phyloP scores from a whole-genome alignment of 2,113 vertebrate species.

The Opisthocomus hoazin region DNA sequence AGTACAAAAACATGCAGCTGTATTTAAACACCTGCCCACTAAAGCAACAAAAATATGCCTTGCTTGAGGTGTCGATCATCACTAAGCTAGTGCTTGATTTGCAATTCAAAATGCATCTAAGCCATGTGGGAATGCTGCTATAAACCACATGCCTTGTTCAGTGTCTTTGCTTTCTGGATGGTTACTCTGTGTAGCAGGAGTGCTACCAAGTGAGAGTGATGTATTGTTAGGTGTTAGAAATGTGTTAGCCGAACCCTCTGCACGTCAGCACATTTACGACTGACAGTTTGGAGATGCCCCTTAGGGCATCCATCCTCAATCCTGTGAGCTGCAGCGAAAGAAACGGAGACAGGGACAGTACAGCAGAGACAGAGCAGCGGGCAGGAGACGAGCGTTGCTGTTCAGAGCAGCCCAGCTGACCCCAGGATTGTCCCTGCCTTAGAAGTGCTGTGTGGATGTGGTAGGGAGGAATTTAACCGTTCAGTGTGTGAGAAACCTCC shows the following conservation, averaged over 20 bases:
- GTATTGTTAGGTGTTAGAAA: not conserved
- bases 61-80: not conserved
- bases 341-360: not conserved
- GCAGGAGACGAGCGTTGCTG: not conserved
- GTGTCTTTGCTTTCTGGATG: not conserved
- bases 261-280: not conserved
- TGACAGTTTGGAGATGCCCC: not conserved
- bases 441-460: accelerated
- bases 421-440: not conserved
- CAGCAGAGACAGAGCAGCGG: not conserved
- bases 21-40: slow-evolving; percentile 24
- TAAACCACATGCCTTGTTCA: not conserved
- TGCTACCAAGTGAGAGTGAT: accelerated
- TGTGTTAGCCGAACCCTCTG: not conserved
- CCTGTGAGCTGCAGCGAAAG: accelerated
- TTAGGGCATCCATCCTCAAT: not conserved
- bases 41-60: not conserved
- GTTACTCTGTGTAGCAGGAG: not conserved
- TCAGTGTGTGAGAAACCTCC: not conserved
- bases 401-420: not conserved
- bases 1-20: slow-evolving; percentile 22
- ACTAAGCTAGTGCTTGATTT: not conserved
- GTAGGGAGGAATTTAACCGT: not conserved
- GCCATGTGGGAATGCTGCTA: not conserved
- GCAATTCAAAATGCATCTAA: not conserved